Evolutionary conservation across 1,140 invertebrate genomes (phyloP), one percentile per base, ranked within the genome.

Genomic region (Ditylenchus dipsaci): DNA sequence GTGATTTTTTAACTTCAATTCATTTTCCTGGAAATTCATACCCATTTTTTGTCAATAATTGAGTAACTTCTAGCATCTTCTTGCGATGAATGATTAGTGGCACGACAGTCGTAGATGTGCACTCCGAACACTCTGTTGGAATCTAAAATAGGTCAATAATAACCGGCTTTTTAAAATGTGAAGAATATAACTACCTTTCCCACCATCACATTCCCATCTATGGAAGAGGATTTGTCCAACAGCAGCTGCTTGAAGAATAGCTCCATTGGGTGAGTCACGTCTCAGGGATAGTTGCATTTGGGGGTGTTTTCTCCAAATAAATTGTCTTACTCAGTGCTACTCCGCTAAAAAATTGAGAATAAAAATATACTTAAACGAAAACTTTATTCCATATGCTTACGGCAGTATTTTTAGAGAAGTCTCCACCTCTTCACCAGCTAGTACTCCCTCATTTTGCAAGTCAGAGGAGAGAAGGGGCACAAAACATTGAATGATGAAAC

Each of bases 171-270:
- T 56, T 49, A 13, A 71, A 60, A 42, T 38, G 0, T 26, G 19
- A 68, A 67, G 26, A 58, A 30, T 19, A 21, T n/a, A 30, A 42
- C 23, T 63, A 66, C 71, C 65, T 29, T 76, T 43, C 7, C 58
- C 49, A 49, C 67, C 76, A 9, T 72, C 60, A 64, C 75, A 76
- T 47, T 76, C 75, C 75, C 75, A 76, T 13, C 76, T 67, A 63
- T 76, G 75, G 64, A 76, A 76, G 61, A 76, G 63, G 27, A 67
- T 64, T 30, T 76, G 76, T 8, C 75, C 75, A 29, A 76, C 63
- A 21, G 49, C 21, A 38, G 75, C 75, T 42, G 49, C 62, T 33
- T 78, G 65, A 21, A 76, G 15, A 33, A 76, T 23, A 26, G 75
- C 71, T 29, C 75, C 75, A 57, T 76, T 79, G 8, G 72, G 72